Conservation (phyloP, 2,888 invertebrate genomes). For the Biston stratarius region DNA sequence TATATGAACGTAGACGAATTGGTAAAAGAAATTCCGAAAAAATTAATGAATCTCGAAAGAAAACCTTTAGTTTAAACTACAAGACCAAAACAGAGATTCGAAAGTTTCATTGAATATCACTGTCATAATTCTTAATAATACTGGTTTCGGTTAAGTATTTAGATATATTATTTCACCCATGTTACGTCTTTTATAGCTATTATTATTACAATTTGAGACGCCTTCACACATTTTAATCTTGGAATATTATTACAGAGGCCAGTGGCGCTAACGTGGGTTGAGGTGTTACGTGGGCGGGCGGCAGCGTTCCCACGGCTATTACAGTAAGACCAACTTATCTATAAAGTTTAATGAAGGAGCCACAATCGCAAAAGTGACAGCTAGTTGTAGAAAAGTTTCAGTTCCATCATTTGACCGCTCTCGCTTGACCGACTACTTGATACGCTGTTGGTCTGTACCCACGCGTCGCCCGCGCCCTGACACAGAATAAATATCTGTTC, state of each 20-base stretch:
- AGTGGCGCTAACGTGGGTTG: conserved; percentile 46
- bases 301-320: conserved; percentile 81
- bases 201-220: conserved; percentile 17
- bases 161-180: background rate
- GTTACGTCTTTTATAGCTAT: background rate
- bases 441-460: conserved; percentile 32
- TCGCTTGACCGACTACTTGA: background rate
- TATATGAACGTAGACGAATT: too few relatives aligned
- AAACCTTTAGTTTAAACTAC: too few relatives aligned
- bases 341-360: background rate
- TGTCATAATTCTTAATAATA: too few relatives aligned
- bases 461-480: conserved; percentile 47
- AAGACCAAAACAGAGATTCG: too few relatives aligned
- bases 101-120: too few relatives aligned
- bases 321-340: conserved; percentile 38
- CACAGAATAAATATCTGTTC: background rate
- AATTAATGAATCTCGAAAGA: too few relatives aligned
- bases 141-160: background rate
- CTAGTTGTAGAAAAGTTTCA: background rate
- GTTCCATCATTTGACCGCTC: background rate
- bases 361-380: background rate
- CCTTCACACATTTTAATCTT: conserved; percentile 23
- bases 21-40: too few relatives aligned
- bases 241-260: conserved; percentile 19
- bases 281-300: conserved; percentile 40